Evolutionary conservation across 1,140 invertebrate genomes (phyloP).

Genomic region (Tetranychus cinnabarinus): DNA sequence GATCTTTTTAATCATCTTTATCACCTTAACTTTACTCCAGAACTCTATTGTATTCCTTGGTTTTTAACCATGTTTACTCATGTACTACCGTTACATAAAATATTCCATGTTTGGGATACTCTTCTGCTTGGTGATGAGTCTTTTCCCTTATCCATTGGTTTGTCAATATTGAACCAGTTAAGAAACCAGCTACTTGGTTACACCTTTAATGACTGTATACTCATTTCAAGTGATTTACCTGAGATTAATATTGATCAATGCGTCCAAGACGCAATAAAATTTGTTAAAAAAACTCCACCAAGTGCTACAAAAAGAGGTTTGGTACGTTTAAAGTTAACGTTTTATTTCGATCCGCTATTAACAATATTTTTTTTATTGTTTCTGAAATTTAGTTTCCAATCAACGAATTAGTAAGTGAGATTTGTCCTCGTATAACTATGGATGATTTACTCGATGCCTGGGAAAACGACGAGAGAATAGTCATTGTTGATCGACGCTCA

Average conservation of each 20-base stretch:
- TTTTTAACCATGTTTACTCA: conserved; percentile 86
- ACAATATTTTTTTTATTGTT: background rate
- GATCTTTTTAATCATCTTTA: conserved; percentile 69
- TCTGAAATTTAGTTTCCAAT: conserved; percentile 40
- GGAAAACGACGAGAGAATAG: conserved; percentile 15
- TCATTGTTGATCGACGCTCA: background rate
- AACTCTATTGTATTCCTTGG: conserved; percentile 98
- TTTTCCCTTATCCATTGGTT: conserved; percentile 79
- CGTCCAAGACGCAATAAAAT: conserved; percentile 61
- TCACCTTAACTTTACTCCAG: conserved; percentile 82
- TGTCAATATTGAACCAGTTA: conserved; percentile 73
- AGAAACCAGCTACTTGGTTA: conserved; percentile 55
- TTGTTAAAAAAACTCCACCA: conserved; percentile 60
- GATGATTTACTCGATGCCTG: conserved; percentile 53
- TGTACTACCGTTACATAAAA: conserved; percentile 93
- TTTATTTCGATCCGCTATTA: background rate
- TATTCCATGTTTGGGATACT: conserved; percentile 93
- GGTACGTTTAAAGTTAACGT: background rate
- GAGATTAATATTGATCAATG: conserved; percentile 85
- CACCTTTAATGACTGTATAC: conserved; percentile 90
- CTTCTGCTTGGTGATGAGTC: conserved; percentile 74
- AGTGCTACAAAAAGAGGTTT: conserved; percentile 19
- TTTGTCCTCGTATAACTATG: conserved; percentile 53
- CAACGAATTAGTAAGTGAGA: conserved; percentile 39
- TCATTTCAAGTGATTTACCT: conserved; percentile 90